A percentile compares a stretch with the other conserved stretches of the same genome.
Conservation (phyloP, 92 coral and sea anemone genomes). For the Epizoanthus rinbou region DNA sequence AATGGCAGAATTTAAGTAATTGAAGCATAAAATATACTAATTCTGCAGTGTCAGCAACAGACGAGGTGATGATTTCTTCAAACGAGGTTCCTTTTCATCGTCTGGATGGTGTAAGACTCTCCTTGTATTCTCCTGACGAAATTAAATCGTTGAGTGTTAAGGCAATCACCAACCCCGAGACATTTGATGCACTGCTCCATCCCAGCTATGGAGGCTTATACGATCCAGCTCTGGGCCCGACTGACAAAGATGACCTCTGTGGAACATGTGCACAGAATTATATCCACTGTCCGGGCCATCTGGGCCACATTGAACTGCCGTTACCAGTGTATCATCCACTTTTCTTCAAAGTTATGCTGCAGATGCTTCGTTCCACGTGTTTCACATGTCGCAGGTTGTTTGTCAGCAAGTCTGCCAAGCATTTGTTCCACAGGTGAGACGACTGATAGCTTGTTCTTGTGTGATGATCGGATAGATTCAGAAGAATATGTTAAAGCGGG, state of each 20-base stretch:
- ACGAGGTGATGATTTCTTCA: conserved; percentile 68
- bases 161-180: conserved; percentile 84
- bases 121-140: conserved; percentile 84
- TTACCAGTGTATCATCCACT: conserved; percentile 95
- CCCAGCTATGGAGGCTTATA: conserved; percentile 93
- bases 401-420: conserved; percentile 59
- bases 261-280: conserved; percentile 91
- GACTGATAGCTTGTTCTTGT: background rate
- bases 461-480: too few species aligned
- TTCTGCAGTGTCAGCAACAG: background rate
- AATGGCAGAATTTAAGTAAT: background rate
- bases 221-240: conserved; percentile 95
- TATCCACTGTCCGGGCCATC: conserved; percentile 92
- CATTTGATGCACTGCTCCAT: conserved; percentile 84
- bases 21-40: background rate
- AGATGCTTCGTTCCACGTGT: conserved; percentile 81
- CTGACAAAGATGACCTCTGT: conserved; percentile 93
- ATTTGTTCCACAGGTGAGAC: conserved; percentile 75
- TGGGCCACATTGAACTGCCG: conserved; percentile 93
- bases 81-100: conserved; percentile 75
- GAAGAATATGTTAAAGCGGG: too few species aligned
- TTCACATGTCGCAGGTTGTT: conserved; percentile 81
- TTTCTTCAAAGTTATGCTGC: conserved; percentile 77
- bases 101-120: conserved; percentile 75
- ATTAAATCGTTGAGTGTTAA: conserved; percentile 83